Conservation (phyloP, 2,888 invertebrate species). For the Eutolmus rufibarbis region DNA sequence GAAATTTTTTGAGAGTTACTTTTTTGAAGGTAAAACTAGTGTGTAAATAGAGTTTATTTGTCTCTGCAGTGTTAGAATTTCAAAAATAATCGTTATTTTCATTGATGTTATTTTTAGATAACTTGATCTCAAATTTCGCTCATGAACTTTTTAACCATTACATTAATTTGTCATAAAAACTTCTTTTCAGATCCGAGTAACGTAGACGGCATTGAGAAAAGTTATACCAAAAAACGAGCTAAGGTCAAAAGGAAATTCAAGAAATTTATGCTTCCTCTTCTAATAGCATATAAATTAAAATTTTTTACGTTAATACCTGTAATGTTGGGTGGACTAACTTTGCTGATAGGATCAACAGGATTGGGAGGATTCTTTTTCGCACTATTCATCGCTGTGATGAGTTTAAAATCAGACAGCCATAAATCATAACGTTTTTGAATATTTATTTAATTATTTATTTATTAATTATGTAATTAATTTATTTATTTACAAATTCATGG, state of each 20-base stretch:
- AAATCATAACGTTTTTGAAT: constrained; percentile 48
- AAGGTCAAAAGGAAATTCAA: constrained; percentile 68
- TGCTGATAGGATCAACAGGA: constrained; percentile 80
- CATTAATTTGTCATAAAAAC: not conserved
- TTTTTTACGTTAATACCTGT: constrained; percentile 80
- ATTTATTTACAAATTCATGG: not conserved
- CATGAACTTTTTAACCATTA: no score
- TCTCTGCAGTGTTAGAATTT: not conserved
- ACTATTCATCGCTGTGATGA: constrained; percentile 82
- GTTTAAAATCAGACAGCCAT: constrained; percentile 65
- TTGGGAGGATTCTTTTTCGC: constrained; percentile 89
- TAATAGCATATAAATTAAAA: constrained; percentile 84
- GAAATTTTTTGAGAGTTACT: not conserved
- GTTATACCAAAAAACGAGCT: not conserved
- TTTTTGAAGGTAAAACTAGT: not conserved
- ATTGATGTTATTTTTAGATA: no score
- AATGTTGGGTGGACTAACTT: constrained; percentile 73
- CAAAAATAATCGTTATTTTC: not conserved
- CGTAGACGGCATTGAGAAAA: not conserved
- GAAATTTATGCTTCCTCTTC: constrained; percentile 76
- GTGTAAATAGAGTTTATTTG: not conserved
- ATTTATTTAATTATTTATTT: not conserved
- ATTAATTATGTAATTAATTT: no score
- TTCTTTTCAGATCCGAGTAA: not conserved
- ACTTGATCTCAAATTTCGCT: no score